Evolutionary conservation across 2,888 invertebrate species (phyloP).

Genomic region (Cantharis lateralis): DNA sequence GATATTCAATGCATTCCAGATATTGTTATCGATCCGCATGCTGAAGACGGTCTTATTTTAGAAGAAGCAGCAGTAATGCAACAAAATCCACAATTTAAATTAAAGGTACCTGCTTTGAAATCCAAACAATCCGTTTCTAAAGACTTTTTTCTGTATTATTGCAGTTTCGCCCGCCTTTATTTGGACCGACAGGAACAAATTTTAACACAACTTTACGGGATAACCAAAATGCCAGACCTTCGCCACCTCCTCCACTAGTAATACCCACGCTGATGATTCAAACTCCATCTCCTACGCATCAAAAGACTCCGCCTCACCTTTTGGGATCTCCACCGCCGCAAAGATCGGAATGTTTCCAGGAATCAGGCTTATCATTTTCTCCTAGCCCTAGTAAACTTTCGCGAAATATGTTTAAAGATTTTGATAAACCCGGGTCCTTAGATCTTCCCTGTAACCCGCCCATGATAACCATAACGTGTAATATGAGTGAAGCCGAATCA

Average conservation of each 20-base stretch:
- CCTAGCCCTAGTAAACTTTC: slow-evolving; percentile 38
- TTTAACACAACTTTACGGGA: slow-evolving; percentile 46
- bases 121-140: neutral
- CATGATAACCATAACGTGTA: slow-evolving; percentile 74
- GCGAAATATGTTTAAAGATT: slow-evolving; percentile 63
- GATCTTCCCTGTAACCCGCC: slow-evolving; percentile 69
- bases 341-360: slow-evolving; percentile 48
- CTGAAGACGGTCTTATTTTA: slow-evolving; percentile 54
- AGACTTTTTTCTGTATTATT: slow-evolving; percentile 36
- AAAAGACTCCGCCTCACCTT: slow-evolving; percentile 54
- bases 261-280: slow-evolving; percentile 71
- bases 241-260: slow-evolving; percentile 60
- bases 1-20: slow-evolving; percentile 50
- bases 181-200: slow-evolving; percentile 52
- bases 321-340: slow-evolving; percentile 65
- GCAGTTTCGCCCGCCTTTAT: slow-evolving; percentile 62
- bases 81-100: slow-evolving; percentile 34
- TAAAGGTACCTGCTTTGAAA: slow-evolving; percentile 11
- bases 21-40: slow-evolving; percentile 53
- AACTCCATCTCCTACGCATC: slow-evolving; percentile 71
- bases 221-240: slow-evolving; percentile 24
- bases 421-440: slow-evolving; percentile 65
- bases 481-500: slow-evolving; percentile 71
- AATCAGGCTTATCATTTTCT: slow-evolving; percentile 39
- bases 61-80: slow-evolving; percentile 56